Evolutionary conservation across 2,888 invertebrate genomes (phyloP).

Genomic region (Eupsilia transversa): DNA sequence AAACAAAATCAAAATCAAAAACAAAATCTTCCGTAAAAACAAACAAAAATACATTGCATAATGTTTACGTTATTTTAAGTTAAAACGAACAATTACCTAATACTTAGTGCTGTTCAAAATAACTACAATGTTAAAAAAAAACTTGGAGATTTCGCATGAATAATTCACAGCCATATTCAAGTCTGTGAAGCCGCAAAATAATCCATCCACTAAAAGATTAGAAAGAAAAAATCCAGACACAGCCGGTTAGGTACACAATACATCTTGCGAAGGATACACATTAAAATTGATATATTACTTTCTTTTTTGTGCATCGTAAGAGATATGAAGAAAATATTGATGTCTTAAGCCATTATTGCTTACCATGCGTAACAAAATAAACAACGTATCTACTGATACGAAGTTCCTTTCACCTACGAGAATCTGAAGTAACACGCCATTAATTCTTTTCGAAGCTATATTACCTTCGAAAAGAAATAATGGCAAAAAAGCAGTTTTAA

Average conservation of each 20-base stretch:
- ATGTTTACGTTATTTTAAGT: too few relatives aligned
- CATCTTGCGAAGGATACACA: conserved; percentile 36
- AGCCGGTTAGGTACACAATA: conserved; percentile 18
- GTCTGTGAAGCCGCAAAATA: conserved; percentile 22
- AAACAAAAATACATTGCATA: background rate
- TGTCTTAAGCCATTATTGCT: conserved; percentile 53
- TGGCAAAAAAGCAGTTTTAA: conserved; percentile 26
- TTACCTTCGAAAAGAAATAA: too few relatives aligned
- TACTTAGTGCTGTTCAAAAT: background rate
- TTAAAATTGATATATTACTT: conserved; percentile 46
- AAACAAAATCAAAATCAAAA: too few relatives aligned
- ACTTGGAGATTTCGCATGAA: background rate
- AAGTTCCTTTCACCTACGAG: conserved; percentile 42
- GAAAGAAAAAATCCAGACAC: conserved; percentile 13
- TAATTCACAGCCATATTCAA: conserved; percentile 18
- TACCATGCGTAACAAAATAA: conserved; percentile 55
- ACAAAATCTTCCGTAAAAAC: background rate
- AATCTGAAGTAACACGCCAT: conserved; percentile 61
- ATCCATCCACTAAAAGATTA: conserved; percentile 29
- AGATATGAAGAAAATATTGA: conserved; percentile 57
- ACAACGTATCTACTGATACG: conserved; percentile 48
- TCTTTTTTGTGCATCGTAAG: conserved; percentile 28
- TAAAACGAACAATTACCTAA: background rate
- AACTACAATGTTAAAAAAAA: background rate
- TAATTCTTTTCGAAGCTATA: conserved; percentile 51